Conservation (phyloP, 2,797 vertebrate genomes). For the Carduelis carduelis region DNA sequence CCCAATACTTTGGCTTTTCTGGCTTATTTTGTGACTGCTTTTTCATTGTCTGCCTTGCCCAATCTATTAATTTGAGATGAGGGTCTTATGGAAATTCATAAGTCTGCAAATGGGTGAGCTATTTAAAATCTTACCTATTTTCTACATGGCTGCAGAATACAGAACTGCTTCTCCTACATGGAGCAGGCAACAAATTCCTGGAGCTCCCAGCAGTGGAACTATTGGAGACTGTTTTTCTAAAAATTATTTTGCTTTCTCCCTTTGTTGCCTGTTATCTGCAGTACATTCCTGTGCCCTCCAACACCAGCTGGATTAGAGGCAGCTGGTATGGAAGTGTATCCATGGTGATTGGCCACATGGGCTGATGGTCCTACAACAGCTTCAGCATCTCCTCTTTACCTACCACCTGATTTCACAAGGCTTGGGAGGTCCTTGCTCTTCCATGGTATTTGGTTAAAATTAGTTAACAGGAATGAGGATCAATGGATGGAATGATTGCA, state of each 20-base stretch:
- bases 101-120: neutral
- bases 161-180: neutral
- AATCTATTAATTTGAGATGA: neutral
- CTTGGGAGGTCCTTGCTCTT: fast-evolving
- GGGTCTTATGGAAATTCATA: neutral
- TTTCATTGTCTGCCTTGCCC: neutral
- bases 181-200: neutral
- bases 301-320: neutral
- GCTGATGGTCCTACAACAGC: neutral
- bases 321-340: neutral
- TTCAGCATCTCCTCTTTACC: neutral
- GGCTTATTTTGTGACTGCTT: neutral
- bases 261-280: neutral
- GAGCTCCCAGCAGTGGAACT: neutral
- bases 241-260: neutral
- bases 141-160: neutral
- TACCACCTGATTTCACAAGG: neutral
- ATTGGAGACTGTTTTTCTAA: neutral
- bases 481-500: neutral
- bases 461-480: neutral
- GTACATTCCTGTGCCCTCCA: neutral
- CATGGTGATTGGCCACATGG: neutral
- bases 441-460: neutral
- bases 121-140: neutral
- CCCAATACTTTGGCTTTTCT: neutral